Evolutionary conservation across 1,140 invertebrate species (phyloP).

Genomic region (Diorhabda elongata): DNA sequence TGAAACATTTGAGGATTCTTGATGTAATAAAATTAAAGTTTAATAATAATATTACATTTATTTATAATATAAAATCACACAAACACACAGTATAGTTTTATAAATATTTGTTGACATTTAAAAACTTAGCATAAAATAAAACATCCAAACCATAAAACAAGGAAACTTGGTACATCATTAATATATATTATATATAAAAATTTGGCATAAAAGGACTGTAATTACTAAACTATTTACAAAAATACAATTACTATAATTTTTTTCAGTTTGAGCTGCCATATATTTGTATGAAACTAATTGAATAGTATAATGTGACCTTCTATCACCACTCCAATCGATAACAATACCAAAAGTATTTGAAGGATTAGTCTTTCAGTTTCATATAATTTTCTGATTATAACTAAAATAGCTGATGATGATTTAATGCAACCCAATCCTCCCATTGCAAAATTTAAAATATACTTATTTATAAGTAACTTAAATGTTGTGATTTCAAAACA

Average conservation of each 20-base stretch:
- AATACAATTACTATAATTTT: constrained; percentile 7
- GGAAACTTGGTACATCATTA: not conserved
- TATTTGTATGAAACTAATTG: too few relatives aligned
- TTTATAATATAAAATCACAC: constrained; percentile 24
- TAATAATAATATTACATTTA: constrained; percentile 1
- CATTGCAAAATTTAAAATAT: too few relatives aligned
- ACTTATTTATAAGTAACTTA: too few relatives aligned
- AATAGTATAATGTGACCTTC: too few relatives aligned
- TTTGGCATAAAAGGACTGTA: constrained; percentile 20
- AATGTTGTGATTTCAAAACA: too few relatives aligned
- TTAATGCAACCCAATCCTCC: too few relatives aligned
- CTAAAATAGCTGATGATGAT: too few relatives aligned
- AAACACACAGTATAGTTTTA: constrained; percentile 17
- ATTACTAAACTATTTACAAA: constrained; percentile 14
- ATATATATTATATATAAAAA: not conserved
- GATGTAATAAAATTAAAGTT: not conserved
- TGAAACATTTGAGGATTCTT: too few relatives aligned
- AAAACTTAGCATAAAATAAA: not conserved
- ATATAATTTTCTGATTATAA: too few relatives aligned
- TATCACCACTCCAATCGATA: too few relatives aligned
- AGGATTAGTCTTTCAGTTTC: too few relatives aligned
- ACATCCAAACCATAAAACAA: not conserved
- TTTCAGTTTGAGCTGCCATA: not conserved
- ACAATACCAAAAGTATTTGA: too few relatives aligned
- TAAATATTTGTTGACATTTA: constrained; percentile 1